Evolutionary conservation across 2,797 vertebrate species (phyloP), one percentile per base, ranked within the genome.

Genomic region (Neopelma chrysocephalum): DNA sequence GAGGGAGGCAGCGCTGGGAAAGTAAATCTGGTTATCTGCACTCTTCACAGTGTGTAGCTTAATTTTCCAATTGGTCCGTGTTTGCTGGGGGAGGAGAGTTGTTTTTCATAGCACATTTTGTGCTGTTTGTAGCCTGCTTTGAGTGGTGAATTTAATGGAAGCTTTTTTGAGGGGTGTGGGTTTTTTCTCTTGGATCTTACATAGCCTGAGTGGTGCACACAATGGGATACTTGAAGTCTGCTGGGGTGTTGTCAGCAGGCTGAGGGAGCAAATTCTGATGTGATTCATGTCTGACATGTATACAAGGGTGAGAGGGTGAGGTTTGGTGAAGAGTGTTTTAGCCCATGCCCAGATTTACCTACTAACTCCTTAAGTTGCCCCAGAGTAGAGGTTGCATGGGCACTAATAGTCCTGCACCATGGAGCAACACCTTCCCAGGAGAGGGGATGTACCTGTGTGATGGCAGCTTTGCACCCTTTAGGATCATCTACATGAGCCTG

Each of bases 141-240:
- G 26, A 68, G 53, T 50, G n/a, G 16, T 69, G 15, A 75, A n/a
- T 65, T 36, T 48, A 83, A 27, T 11, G 15, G 13, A 29, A 20
- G 20, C 4, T 18, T 13, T 19, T 42, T 69, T 38, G 3, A 1
- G 2, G 4, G 12, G 15, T 27, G 0, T 40, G 5, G 38, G 38
- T 61, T 57, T 80, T 85, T 31, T 4, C 1, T 4, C 32, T n/a
- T 40, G 51, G 20, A 62, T 19, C 11, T 82, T 47, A 8, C 19
- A 3, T 12, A 54, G 45, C 27, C 51, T 31, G 34, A 27, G 72
- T 13, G 12, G 12, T 71, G 27, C 36, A 19, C 6, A 0, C 38
- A 34, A 12, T 87, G 54, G 31, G 20, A 19, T 43, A 14, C 6
- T 47, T 42, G 31, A 61, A 6, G 25, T 75, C 36, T 82, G 13